Base-by-base conservation (phyloP, 2,888 invertebrate species). In the Sarcophaga subvicina region DNA sequence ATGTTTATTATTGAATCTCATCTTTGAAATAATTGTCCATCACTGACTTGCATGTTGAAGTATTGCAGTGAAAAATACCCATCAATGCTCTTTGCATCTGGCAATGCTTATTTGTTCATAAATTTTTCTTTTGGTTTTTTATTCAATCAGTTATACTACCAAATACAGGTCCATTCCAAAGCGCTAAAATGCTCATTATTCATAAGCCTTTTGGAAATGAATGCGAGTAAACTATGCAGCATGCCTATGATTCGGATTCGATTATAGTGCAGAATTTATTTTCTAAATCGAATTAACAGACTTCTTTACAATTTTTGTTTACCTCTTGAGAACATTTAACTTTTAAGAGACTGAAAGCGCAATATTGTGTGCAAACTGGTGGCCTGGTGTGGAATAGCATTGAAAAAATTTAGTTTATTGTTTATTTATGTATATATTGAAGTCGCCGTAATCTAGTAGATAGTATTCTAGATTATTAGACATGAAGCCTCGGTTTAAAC, bases 111-210 rank as follows among this genome's bases (percentile, higher is more conserved):
- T 20, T 59, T 59, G 20, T 59, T 27, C 17, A 27, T 37, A 20
- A 45, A 45, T 20, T 17, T 54, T 17, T 4, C 14, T 54, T 14
- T 54, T 54, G 0, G 10, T 66, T 45, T 59, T 75, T 25, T 66
- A 17, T 62, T 78, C 72, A 78, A 59, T 80, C 66, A 77, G 72
- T 70, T 54, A 64, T 62, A 22, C 66, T 82, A 75, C 17, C 37
- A 12, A 54, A 54, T 0, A 17, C 12, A 54, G 59, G 62, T 73
- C 59, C 63, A 66, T 70, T 80, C 49, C 20, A 67, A 80, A 69
- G 77, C 73, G 70, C 54, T 54, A 25, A 85, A 86, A 83, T 86
- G 79, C 87, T 87, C 88, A 87, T 88, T 88, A 89, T 86, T 88
- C 86, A 88, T 87, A 89, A 88, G 83, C 69, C 78, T 75, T 76